phyloP scores from a whole-genome alignment of 2,113 vertebrate species.

The Tangachromis dhanisi region DNA sequence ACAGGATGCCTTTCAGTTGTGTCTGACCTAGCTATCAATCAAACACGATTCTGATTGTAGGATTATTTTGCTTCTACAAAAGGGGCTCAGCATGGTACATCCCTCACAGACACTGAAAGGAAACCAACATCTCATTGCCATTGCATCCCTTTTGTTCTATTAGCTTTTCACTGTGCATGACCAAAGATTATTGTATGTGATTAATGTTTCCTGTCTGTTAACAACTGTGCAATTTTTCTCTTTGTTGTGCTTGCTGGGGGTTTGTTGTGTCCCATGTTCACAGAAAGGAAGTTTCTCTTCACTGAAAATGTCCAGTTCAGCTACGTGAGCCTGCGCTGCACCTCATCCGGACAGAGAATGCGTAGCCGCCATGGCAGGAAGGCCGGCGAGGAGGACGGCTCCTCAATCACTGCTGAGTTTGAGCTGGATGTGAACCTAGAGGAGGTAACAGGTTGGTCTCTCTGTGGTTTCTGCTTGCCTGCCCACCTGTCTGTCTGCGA shows the following conservation, averaged over 20 bases:
- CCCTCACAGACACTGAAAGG: conserved; percentile 2
- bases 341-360: conserved; percentile 69
- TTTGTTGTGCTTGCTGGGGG: neutral
- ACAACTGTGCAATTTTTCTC: neutral
- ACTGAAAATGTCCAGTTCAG: conserved; percentile 87
- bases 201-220: neutral
- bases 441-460: conserved; percentile 99
- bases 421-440: conserved; percentile 89
- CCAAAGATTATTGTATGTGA: neutral
- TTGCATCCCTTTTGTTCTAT: neutral
- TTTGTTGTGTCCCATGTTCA: conserved; percentile 52
- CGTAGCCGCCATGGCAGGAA: conserved; percentile 78
- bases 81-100: neutral
- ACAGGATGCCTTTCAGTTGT: conserved; percentile 49
- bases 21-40: conserved; percentile 58
- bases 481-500: neutral
- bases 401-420: conserved; percentile 87
- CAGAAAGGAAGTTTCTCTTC: conserved; percentile 84
- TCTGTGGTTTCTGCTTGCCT: conserved; percentile 56
- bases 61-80: conserved; percentile 39
- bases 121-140: neutral
- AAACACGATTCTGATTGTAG: conserved; percentile 43
- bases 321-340: conserved; percentile 90
- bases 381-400: conserved; percentile 74
- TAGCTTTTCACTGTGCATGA: neutral